Evolutionary conservation across 2,888 invertebrate species (phyloP), one percentile per base, ranked within the genome.

Genomic region (Plagodis dolabraria): DNA sequence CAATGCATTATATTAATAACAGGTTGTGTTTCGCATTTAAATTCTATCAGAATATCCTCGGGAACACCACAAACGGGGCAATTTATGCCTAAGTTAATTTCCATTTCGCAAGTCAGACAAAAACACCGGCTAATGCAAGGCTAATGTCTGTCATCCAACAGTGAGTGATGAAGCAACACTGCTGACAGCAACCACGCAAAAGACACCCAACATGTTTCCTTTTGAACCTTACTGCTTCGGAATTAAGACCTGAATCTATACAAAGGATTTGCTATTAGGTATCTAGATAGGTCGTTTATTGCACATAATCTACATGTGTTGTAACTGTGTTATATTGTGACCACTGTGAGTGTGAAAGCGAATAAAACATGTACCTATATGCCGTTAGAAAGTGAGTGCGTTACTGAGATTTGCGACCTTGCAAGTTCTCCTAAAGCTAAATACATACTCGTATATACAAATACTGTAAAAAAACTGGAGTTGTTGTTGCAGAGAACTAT

Each of bases 141-240:
- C 40, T n/a, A n/a, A n/a, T n/a, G n/a, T n/a, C n/a, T 62, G 62
- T 64, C 68, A 68, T 67, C 63, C 55, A 62, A 61, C 63, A 46
- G 22, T 52, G 48, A 60, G 47, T 44, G 54, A 61, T 63, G 64
- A 35, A 8, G 57, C 61, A 61, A 63, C 22, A 42, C 10, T 44
- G 33, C 53, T 7, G 7, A 34, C 42, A 9, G 44, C 43, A 44
- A 33, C 33, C n/a, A 43, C 11, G 10, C 40, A 48, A 12, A 5
- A 9, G 5, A 48, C 5, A 12, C 38, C 7, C 6, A 12, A 47
- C 34, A 33, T 42, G 7, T 36, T n/a, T 7, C 34, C n/a, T 40
- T 43, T 11, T 43, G 12, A 51, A 51, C 44, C 43, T 51, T 44
- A 43, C 0, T 10, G 2, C 54, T 8, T 44, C 7, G 33, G 2